phyloP scores from a whole-genome alignment of 2,113 vertebrate genomes.

The Phaethornis superciliosus region DNA sequence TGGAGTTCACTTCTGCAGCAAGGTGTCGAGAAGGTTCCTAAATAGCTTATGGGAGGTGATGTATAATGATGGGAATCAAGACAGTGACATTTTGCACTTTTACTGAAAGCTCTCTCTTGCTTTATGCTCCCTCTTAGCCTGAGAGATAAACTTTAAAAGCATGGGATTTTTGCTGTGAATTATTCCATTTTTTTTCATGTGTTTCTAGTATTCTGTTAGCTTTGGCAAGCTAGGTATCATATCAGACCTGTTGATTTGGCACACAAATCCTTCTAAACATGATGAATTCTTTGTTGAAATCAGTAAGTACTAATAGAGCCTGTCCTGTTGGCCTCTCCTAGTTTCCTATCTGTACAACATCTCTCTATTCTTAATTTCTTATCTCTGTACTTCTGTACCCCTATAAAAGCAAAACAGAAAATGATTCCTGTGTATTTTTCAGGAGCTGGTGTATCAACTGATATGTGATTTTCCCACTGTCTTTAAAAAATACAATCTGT shows the following conservation, averaged over 20 bases:
- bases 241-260: neutral
- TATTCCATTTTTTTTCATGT: neutral
- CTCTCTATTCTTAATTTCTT: no score
- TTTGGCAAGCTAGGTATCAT: neutral
- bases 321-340: neutral
- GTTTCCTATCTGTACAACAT: neutral
- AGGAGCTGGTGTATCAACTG: neutral
- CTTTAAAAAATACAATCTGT: neutral
- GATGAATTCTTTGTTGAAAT: neutral
- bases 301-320: neutral
- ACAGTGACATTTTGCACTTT: neutral
- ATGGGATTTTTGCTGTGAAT: neutral
- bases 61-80: neutral
- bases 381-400: neutral
- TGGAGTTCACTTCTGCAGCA: neutral
- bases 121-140: neutral
- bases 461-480: neutral
- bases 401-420: neutral
- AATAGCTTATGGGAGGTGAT: neutral
- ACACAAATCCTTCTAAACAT: neutral
- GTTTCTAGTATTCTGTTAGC: neutral
- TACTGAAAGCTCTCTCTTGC: neutral
- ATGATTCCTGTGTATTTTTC: neutral
- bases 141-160: neutral
- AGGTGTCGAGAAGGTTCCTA: neutral